A percentile compares a stretch with the other conserved stretches of the same genome.
phyloP scores from a whole-genome alignment of 1,140 invertebrate genomes.

The Lordiphosa collinella region DNA sequence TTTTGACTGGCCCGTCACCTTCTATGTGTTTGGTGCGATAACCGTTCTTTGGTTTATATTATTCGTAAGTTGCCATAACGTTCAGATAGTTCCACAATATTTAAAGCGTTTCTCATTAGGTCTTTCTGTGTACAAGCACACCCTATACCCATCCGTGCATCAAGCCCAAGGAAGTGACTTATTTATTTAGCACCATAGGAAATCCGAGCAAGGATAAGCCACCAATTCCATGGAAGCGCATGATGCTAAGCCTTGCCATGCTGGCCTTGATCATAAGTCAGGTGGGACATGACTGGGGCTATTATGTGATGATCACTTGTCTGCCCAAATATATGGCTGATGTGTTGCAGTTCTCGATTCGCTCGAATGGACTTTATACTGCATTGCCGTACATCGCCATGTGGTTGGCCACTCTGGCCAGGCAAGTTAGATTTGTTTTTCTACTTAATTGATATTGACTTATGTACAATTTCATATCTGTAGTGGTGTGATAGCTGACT shows the following conservation, averaged over 20 bases:
- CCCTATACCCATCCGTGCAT: conserved; percentile 87
- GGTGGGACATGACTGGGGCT: conserved; percentile 89
- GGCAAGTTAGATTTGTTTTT: no score
- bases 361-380: conserved; percentile 39
- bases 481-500: conserved; percentile 35
- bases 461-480: no score
- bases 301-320: conserved; percentile 92
- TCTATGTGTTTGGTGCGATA: conserved; percentile 88
- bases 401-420: conserved; percentile 30
- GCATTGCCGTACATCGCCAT: conserved; percentile 52
- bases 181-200: conserved; percentile 80
- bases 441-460: no score
- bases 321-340: conserved; percentile 82
- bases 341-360: conserved; percentile 36
- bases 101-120: neutral
- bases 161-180: conserved; percentile 84
- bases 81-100: neutral
- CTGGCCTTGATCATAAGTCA: conserved; percentile 84
- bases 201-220: conserved; percentile 6
- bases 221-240: conserved; percentile 81
- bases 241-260: conserved; percentile 83
- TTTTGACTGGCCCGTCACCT: conserved; percentile 86
- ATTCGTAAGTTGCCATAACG: conserved; percentile 80
- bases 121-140: conserved; percentile 81
- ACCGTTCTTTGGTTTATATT: conserved; percentile 86